Evolutionary conservation across 37 sponge, comb jelly and placozoan genomes (phyloP).

Genomic region (Eunapius fragilis): DNA sequence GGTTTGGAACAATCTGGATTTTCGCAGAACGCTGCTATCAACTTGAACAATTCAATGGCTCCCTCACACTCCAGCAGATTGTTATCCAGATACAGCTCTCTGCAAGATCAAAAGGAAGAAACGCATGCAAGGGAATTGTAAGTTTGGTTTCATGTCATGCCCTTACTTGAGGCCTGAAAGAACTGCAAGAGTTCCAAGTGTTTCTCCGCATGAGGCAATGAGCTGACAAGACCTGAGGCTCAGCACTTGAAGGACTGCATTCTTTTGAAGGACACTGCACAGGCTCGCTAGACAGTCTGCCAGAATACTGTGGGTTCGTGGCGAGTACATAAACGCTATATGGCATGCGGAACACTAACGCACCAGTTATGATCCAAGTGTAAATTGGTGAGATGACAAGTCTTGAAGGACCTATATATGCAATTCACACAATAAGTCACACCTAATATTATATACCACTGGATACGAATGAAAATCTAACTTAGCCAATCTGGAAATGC

Average conservation of each 20-base stretch:
- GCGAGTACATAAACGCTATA: background rate
- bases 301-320: conserved; percentile 1
- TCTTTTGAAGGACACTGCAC: conserved; percentile 23
- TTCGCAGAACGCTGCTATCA: conserved; percentile 40
- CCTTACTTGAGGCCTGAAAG: conserved; percentile 41
- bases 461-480: background rate
- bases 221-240: conserved; percentile 70
- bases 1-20: background rate
- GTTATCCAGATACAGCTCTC: conserved; percentile 50
- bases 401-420: background rate
- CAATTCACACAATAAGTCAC: background rate
- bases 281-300: conserved; percentile 16
- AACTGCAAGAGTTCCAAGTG: conserved; percentile 43
- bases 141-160: background rate
- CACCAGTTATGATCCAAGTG: conserved; percentile 55
- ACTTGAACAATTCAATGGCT: conserved; percentile 30
- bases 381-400: conserved; percentile 18
- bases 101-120: background rate
- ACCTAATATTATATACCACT: conserved; percentile 3
- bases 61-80: conserved; percentile 61
- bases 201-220: conserved; percentile 34
- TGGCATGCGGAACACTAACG: background rate
- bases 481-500: conserved; percentile 43
- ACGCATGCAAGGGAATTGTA: background rate
- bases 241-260: conserved; percentile 26